These are phyloP conservation scores for Meles meles DNA, from an alignment of 2,113 vertebrate genomes.

Conservation along the genomic window DNA sequence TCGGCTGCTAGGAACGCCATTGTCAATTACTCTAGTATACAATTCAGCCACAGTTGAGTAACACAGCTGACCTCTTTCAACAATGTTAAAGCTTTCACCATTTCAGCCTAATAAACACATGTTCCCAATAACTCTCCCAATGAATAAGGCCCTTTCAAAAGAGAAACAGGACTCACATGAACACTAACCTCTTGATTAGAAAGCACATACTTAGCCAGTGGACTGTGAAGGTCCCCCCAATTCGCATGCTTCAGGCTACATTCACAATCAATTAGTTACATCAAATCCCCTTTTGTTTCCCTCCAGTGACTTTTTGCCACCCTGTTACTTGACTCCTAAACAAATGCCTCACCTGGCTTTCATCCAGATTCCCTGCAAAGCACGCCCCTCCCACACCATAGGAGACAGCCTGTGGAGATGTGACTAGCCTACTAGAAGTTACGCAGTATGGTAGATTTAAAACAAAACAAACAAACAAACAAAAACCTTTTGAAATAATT, in stretches of 20 bases:
- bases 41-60: constrained; percentile 59
- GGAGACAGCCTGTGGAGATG: background rate
- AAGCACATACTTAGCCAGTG: constrained; percentile 69
- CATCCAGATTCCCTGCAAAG: background rate
- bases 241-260: constrained; percentile 43
- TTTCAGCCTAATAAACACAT: constrained; percentile 74
- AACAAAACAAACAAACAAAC: background rate
- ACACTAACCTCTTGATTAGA: constrained; percentile 75
- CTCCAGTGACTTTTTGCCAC: constrained; percentile 55
- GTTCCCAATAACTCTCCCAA: constrained; percentile 79
- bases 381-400: background rate
- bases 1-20: background rate
- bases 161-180: constrained; percentile 65
- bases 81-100: constrained; percentile 61
- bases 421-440: background rate
- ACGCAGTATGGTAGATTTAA: background rate
- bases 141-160: constrained; percentile 76
- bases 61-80: constrained; percentile 71
- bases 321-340: constrained; percentile 60
- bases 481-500: background rate
- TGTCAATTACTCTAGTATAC: constrained; percentile 49
- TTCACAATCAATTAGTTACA: constrained; percentile 75
- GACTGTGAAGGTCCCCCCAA: constrained; percentile 56
- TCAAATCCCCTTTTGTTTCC: constrained; percentile 69
- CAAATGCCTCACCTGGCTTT: constrained; percentile 50